A percentile compares a stretch with the other conserved stretches of the same genome.
phyloP scores from a whole-genome alignment of 2,888 invertebrate species.

The Polylopha cassiicola region DNA sequence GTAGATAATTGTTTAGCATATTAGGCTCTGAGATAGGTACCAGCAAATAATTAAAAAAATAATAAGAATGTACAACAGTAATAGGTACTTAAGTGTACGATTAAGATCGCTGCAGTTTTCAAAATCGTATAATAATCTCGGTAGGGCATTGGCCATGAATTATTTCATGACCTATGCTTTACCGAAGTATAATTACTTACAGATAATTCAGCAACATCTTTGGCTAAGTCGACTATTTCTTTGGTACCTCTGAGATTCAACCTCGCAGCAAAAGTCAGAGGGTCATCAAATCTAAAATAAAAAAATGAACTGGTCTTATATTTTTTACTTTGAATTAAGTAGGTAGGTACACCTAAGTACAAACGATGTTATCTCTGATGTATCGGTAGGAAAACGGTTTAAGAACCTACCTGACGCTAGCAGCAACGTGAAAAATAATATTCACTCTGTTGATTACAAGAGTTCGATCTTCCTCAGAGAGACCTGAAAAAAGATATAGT shows the following conservation, averaged over 20 bases:
- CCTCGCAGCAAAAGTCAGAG: conserved; percentile 79
- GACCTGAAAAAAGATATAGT: conserved; percentile 67
- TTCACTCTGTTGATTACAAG: conserved; percentile 77
- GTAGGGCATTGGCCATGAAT: too few relatives aligned
- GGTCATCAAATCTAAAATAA: conserved; percentile 85
- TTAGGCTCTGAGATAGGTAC: too few relatives aligned
- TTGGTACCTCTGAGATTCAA: conserved; percentile 81
- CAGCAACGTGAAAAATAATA: conserved; percentile 87
- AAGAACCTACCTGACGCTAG: conserved; percentile 79
- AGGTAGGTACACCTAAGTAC: too few relatives aligned
- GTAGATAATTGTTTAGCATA: too few relatives aligned
- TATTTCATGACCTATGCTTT: too few relatives aligned
- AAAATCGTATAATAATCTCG: too few relatives aligned
- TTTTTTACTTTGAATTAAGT: background rate
- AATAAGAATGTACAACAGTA: too few relatives aligned
- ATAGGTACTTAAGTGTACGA: too few relatives aligned
- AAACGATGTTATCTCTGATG: too few relatives aligned
- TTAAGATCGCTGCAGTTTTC: background rate
- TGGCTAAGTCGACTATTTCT: conserved; percentile 79
- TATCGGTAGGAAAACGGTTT: too few relatives aligned
- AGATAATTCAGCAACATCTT: conserved; percentile 70
- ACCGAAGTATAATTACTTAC: conserved; percentile 51
- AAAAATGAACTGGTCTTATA: background rate
- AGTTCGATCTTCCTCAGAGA: conserved; percentile 66
- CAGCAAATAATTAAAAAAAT: too few relatives aligned